phyloP scores from a whole-genome alignment of 2,888 invertebrate genomes.

The Diarsia dahlii region DNA sequence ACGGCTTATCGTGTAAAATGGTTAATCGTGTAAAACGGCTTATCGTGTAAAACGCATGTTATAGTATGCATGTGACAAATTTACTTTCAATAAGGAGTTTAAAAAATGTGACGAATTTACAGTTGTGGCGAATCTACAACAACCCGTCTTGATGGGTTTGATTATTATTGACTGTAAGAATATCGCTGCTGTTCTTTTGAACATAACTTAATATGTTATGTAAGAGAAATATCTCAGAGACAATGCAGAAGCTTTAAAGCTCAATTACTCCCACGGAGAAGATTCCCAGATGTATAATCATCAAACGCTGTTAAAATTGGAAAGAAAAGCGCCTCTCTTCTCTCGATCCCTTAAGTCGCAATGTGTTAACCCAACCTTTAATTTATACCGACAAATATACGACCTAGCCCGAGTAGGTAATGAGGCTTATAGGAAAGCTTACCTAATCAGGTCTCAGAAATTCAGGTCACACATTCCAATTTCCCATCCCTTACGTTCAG shows the following conservation, averaged over 20 bases:
- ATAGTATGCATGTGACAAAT: too few species aligned
- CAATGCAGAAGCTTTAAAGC: not conserved
- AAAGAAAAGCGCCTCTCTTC: not conserved
- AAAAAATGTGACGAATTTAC: too few species aligned
- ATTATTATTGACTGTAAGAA: not conserved
- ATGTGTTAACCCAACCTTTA: not conserved
- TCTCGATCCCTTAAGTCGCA: not conserved
- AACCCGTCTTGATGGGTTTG: too few species aligned
- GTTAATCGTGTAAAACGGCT: too few species aligned
- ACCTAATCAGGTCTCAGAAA: slow-evolving; percentile 20
- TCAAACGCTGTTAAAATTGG: not conserved
- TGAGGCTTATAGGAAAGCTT: slow-evolving; percentile 14
- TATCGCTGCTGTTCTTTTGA: not conserved
- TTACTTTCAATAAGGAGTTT: too few species aligned
- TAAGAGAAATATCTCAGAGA: not conserved
- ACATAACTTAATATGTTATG: not conserved
- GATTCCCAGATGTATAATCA: not conserved
- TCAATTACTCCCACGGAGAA: too few species aligned
- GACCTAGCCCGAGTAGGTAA: slow-evolving; percentile 2
- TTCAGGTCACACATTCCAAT: slow-evolving; percentile 58
- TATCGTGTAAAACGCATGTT: too few species aligned
- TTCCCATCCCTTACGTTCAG: slow-evolving; percentile 49
- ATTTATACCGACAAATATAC: not conserved
- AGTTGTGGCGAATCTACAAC: too few species aligned
- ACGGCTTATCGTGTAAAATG: too few species aligned